Evolutionary conservation across 2,113 vertebrate genomes (phyloP), one percentile per base, ranked within the genome.

Genomic region (Chionomys nivalis): DNA sequence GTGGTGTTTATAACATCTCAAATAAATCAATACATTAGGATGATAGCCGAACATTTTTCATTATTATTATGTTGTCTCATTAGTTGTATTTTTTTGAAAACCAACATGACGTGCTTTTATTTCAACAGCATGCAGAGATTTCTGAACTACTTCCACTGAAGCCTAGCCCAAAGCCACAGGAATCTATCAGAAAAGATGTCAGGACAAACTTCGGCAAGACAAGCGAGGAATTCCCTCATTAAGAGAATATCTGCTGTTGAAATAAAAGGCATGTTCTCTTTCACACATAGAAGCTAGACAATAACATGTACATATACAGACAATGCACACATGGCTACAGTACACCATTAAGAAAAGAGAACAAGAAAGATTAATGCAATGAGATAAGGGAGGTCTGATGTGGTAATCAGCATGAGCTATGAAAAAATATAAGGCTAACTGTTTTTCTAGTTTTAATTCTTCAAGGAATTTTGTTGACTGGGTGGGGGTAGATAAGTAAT

Each of bases 41-140:
- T 77, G 31, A n/a, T 87, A 90, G 76, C 55, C 83, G 16, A 90
- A 93, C 21, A 11, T 23, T 95, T 90, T 94, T 63, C 31, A 78
- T n/a, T 36, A 78, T n/a, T 87, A 79, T 49, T 70, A 39, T 73
- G 44, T 81, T 95, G 72, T 81, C 28, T 88, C n/a, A 68, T 87
- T 87, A 81, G 21, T 63, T 94, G 55, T 77, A 58, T 42, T 78
- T 94, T 77, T 86, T 77, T 19, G 49, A 16, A 31, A 1, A 0
- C 76, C 52, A 44, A 68, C 13, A 44, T 16, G 61, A 89, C 39
- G 81, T 92, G 36, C 79, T 76, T 94, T 76, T 39, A 26, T 61
- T 94, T 95, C 55, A 82, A 87, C 5, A 89, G 26, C 31, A 85
- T 23, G 23, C n/a, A 89, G 44, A 94, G 47, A 28, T 82, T 97